A percentile compares a stretch with the other conserved stretches of the same genome.
Evolutionary conservation across 1,140 invertebrate species (phyloP).

Genomic region (Ceratina australensis): DNA sequence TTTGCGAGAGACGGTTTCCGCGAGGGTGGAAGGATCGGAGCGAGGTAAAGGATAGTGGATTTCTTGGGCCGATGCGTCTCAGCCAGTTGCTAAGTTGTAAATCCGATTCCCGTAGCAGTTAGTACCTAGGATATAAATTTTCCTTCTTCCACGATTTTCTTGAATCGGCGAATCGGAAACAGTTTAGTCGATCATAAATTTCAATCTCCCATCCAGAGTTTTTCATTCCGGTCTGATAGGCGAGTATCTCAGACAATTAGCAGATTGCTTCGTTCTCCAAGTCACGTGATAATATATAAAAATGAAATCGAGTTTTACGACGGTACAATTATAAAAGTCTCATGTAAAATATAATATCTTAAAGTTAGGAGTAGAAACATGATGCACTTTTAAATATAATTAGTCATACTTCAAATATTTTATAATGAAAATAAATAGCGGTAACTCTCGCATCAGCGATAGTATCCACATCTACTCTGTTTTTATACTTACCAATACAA

Average conservation of each 20-base stretch:
- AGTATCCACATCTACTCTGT: too few relatives aligned
- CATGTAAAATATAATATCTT: too few relatives aligned
- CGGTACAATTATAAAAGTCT: not conserved
- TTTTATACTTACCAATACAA: too few relatives aligned
- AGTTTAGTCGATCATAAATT: conserved; percentile 28
- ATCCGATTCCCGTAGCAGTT: conserved; percentile 25
- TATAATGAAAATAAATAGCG: too few relatives aligned
- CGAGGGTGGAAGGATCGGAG: not conserved
- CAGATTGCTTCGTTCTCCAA: not conserved
- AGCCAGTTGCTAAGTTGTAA: conserved; percentile 37
- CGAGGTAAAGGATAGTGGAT: conserved; percentile 4
- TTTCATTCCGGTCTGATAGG: not conserved
- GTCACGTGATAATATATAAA: not conserved
- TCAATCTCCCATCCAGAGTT: not conserved
- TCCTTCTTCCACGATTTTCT: conserved; percentile 9
- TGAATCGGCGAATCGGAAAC: conserved; percentile 21
- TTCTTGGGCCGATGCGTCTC: conserved; percentile 7
- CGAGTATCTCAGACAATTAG: not conserved
- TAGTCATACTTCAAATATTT: too few relatives aligned
- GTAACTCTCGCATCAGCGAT: too few relatives aligned
- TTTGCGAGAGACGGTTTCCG: not conserved
- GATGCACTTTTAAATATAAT: too few relatives aligned
- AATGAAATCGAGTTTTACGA: not conserved
- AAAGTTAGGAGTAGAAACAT: too few relatives aligned
- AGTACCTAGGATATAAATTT: conserved; percentile 29